Evolutionary conservation across 2,888 invertebrate genomes (phyloP).

Genomic region (Polyommatus iphigenia): DNA sequence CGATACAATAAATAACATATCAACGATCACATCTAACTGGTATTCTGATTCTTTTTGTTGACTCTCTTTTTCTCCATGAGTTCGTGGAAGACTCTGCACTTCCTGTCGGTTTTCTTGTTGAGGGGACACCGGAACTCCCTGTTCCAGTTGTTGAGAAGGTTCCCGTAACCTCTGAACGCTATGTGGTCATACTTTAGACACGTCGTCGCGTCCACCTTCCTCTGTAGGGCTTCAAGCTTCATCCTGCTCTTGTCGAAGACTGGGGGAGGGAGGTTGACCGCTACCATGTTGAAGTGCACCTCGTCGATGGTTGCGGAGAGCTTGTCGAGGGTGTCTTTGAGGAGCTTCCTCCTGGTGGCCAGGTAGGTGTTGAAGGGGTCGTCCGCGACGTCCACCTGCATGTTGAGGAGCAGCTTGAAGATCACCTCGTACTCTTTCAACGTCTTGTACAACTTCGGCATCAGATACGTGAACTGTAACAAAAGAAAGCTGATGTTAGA

Average conservation of each 20-base stretch:
- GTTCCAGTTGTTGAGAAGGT: slow-evolving; percentile 81
- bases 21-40: slow-evolving; percentile 29
- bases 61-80: slow-evolving; percentile 58
- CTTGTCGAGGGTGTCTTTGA: slow-evolving; percentile 62
- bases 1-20: slow-evolving; percentile 43
- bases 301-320: slow-evolving; percentile 82
- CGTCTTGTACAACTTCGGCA: slow-evolving; percentile 79
- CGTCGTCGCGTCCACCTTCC: slow-evolving; percentile 73
- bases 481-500: slow-evolving; percentile 54
- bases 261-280: slow-evolving; percentile 58
- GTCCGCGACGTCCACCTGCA: slow-evolving; percentile 64
- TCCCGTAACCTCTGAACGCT: slow-evolving; percentile 80
- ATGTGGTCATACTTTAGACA: slow-evolving; percentile 82
- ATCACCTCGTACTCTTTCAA: slow-evolving; percentile 63
- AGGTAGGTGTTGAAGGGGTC: slow-evolving; percentile 68
- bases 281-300: slow-evolving; percentile 66
- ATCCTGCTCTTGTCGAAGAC: slow-evolving; percentile 60
- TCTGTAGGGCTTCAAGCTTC: slow-evolving; percentile 59
- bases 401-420: slow-evolving; percentile 60
- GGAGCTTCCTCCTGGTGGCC: slow-evolving; percentile 62
- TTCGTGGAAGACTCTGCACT: slow-evolving; percentile 55
- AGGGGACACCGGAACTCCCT: slow-evolving; percentile 69
- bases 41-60: slow-evolving; percentile 42
- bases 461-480: slow-evolving; percentile 79
- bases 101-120: slow-evolving; percentile 52